These are phyloP conservation scores for Antennarius striatus DNA, from an alignment of 2,113 vertebrate genomes.

Conservation along the genomic window DNA sequence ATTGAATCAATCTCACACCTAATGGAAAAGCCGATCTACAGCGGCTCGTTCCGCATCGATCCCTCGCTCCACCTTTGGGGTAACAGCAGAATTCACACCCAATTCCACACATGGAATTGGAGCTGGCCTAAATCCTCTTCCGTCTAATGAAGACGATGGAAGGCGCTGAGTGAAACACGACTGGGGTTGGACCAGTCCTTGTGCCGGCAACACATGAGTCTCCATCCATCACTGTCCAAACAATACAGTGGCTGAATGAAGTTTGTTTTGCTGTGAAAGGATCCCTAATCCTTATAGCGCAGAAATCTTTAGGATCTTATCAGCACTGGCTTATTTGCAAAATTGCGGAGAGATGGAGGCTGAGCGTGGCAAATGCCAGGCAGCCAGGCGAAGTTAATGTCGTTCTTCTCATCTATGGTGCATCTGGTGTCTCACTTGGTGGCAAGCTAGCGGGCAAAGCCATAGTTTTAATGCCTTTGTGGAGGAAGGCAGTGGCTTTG, in stretches of 20 bases:
- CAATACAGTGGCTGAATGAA: background rate
- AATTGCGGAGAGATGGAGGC: no score
- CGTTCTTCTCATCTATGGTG: no score
- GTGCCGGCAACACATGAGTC: slow-evolving; percentile 1
- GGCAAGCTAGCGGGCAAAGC: no score
- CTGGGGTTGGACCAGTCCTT: slow-evolving; percentile 3
- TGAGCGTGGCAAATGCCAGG: no score
- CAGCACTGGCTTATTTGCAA: no score
- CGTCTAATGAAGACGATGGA: slow-evolving; percentile 32
- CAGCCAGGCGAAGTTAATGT: no score
- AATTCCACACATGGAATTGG: slow-evolving; percentile 20
- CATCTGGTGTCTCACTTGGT: no score
- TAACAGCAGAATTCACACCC: slow-evolving; percentile 31
- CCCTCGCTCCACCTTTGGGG: slow-evolving; percentile 7
- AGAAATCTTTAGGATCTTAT: no score
- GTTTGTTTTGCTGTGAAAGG: background rate
- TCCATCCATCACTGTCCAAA: slow-evolving; percentile 13
- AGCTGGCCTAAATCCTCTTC: slow-evolving; percentile 23
- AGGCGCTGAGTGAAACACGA: slow-evolving; percentile 35
- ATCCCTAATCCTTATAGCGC: no score
- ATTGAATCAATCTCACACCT: slow-evolving; percentile 28
- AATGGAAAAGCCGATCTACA: slow-evolving; percentile 37
- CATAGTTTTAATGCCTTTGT: no score
- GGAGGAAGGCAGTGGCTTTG: no score
- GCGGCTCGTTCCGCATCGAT: slow-evolving; percentile 52